A percentile compares a stretch with the other conserved stretches of the same genome.
These are phyloP conservation scores for Podarcis lilfordi DNA, from an alignment of 2,797 vertebrate species.

Conservation along the genomic window DNA sequence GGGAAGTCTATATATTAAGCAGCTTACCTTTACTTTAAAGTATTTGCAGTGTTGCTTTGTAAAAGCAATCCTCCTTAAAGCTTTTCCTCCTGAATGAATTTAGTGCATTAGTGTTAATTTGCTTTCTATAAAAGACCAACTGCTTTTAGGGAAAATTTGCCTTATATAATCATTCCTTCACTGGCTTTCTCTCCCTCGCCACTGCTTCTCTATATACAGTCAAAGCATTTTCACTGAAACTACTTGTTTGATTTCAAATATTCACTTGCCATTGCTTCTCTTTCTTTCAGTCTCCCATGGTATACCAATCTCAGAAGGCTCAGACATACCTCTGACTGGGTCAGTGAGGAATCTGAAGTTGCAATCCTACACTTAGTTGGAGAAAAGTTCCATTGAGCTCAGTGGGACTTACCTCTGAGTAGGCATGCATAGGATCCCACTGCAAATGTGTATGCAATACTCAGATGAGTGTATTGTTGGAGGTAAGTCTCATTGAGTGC, in stretches of 20 bases:
- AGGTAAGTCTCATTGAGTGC: neutral
- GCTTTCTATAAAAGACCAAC: neutral
- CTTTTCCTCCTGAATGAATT: constrained; percentile 14
- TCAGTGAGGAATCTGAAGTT: neutral
- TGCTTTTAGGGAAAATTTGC: neutral
- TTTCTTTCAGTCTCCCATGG: fast-evolving
- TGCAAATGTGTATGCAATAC: neutral
- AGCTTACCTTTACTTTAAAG: constrained; percentile 4
- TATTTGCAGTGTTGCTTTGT: neutral
- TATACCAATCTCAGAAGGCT: neutral
- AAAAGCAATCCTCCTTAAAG: neutral
- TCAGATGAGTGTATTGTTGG: neutral
- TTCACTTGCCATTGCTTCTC: neutral
- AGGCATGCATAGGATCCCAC: neutral
- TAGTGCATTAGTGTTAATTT: constrained; percentile 5
- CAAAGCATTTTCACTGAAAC: neutral
- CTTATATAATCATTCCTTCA: neutral
- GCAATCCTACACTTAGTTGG: neutral
- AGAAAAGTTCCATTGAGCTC: neutral
- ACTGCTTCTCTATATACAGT: neutral
- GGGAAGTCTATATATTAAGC: neutral
- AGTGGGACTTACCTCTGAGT: neutral
- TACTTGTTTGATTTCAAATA: neutral
- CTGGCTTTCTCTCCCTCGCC: neutral
- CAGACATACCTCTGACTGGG: constrained; percentile 1